Evolutionary conservation across 2,888 invertebrate species (phyloP).

Genomic region (Eucriotettix oculatus): DNA sequence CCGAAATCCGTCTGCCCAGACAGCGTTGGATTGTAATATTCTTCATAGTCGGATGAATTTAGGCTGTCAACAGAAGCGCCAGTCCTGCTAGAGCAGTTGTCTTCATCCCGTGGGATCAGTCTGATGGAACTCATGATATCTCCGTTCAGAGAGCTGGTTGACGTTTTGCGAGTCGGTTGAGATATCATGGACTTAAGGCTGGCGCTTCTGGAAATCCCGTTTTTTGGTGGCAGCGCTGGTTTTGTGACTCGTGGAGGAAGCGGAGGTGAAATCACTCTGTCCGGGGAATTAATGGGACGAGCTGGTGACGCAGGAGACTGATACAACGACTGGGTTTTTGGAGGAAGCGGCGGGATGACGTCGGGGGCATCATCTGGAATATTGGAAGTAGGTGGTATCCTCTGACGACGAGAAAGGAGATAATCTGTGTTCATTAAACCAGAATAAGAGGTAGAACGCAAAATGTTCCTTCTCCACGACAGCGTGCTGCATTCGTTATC

Average conservation of each 20-base stretch:
- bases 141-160: slow-evolving; percentile 18
- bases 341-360: too few relatives aligned
- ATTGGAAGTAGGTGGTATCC: too few relatives aligned
- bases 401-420: too few relatives aligned
- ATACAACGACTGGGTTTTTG: too few relatives aligned
- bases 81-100: slow-evolving; percentile 23
- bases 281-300: too few relatives aligned
- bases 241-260: too few relatives aligned
- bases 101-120: slow-evolving; percentile 1
- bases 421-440: too few relatives aligned
- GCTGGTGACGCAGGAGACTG: too few relatives aligned
- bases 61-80: slow-evolving; percentile 34
- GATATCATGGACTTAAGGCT: slow-evolving; percentile 7
- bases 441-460: too few relatives aligned
- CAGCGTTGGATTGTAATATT: slow-evolving; percentile 17
- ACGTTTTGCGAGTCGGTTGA: slow-evolving; percentile 19
- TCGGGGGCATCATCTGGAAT: slow-evolving; percentile 21
- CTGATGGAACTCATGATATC: too few relatives aligned
- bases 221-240: slow-evolving; percentile 18
- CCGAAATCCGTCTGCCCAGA: slow-evolving; percentile 9
- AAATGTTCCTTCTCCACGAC: not conserved
- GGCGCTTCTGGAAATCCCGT: slow-evolving; percentile 13
- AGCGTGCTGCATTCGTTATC: slow-evolving; percentile 1
- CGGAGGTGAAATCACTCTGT: too few relatives aligned
- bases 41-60: slow-evolving; percentile 34